Evolutionary conservation across 2,797 vertebrate species (phyloP), one percentile per base, ranked within the genome.

Genomic region (Echeneis naucrates): DNA sequence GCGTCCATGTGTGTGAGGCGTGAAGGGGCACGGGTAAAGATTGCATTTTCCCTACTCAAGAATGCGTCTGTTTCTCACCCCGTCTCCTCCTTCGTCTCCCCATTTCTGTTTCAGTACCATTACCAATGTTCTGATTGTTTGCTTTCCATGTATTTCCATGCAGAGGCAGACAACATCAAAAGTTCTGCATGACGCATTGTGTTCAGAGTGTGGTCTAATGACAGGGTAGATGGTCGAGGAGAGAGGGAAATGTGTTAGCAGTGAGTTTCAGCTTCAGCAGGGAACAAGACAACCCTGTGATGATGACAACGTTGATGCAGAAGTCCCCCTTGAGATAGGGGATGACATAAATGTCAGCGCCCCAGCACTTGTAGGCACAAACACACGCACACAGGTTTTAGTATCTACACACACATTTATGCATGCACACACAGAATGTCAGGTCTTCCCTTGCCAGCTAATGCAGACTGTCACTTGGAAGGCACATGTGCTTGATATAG

Each of bases 281-380:
- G 75, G 65, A 80, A 83, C 83, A 75, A 80, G 89, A 84, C 77
- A 91, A 78, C 71, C 89, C 84, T 81, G 82, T 82, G 90, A 88
- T 68, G 77, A 81, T 85, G 86, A 85, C 85, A 63, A 68, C 61
- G 57, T 79, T 78, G 82, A 77, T 79, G 53, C 59, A 64, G 13
- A 70, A 59, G 72, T 53, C 57, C 73, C 81, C 73, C 51, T 76
- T 47, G 80, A 83, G 80, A 75, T 44, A 3, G 66, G 45, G 17
- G 67, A 78, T 81, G 82, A 86, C 35, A 32, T 75, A 61, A 83
- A 81, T 77, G 63, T 69, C 77, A 68, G 21, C 73, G 69, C 27
- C 45, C 81, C 40, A 21, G 71, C 63, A 47, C 63, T 75, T 68
- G 66, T 37, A 47, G 27, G 11, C 56, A 50, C 58, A 78, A 33